These are phyloP conservation scores for Nycticryphes semicollaris DNA, from an alignment of 2,113 vertebrate genomes.

Conservation along the genomic window DNA sequence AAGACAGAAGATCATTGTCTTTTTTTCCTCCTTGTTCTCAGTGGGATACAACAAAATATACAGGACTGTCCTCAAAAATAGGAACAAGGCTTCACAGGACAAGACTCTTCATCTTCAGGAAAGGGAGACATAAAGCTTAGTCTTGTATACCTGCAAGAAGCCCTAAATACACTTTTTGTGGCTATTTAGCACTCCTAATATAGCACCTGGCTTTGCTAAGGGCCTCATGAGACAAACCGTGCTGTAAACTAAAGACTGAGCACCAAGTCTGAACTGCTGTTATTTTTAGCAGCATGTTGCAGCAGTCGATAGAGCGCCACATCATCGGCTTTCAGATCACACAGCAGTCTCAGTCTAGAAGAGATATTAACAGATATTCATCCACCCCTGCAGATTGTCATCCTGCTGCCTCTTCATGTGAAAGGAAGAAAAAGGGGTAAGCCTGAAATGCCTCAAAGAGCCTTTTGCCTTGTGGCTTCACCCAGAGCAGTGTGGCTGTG, in stretches of 20 bases:
- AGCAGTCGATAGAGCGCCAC: neutral
- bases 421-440: neutral
- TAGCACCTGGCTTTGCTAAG: neutral
- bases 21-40: neutral
- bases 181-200: neutral
- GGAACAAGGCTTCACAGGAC: neutral
- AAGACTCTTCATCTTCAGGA: neutral
- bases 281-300: neutral
- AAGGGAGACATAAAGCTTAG: neutral
- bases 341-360: no score
- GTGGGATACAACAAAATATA: neutral
- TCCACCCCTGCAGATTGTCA: neutral
- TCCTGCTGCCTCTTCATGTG: neutral
- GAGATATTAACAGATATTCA: neutral
- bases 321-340: neutral
- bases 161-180: neutral
- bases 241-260: neutral
- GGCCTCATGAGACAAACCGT: neutral
- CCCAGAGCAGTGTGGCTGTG: neutral
- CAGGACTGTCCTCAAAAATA: neutral
- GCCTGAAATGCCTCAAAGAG: neutral
- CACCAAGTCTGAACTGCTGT: neutral
- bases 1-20: neutral
- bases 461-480: neutral
- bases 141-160: neutral